Base-by-base conservation (phyloP, 2,888 invertebrate genomes). In the Cinara cedri region DNA sequence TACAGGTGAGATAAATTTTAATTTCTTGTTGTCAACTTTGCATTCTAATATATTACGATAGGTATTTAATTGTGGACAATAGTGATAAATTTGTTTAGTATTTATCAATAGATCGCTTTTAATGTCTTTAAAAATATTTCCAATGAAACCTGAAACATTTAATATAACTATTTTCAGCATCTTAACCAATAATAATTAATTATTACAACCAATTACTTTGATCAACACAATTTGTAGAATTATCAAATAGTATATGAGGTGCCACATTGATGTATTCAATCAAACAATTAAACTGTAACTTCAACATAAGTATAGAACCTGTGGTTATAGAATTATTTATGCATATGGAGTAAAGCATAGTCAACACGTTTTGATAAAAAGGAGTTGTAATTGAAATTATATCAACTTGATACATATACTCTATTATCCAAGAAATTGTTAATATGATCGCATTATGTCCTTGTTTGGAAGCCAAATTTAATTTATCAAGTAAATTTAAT, bases 371-470 rank as follows among this genome's bases (percentile, higher is more conserved):
- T 70, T 78, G 60, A 42, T 78, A 62, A 62, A 42, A 70, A 10
- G 57, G 60, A 21, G 70, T 78, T 60, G 78, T 62, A 24, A 78
- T 70, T 60, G 78, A 60, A 62, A 78, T 78, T n/a, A 51, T 19
- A 60, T 78, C 78, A n/a, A 78, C 78, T 78, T 78, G 78, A 46
- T 78, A 78, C n/a, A 78, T 62, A 21, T 70, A 78, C 24, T 78
- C 78, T 51, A 78, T 70, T 51, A 78, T 44, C 78, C 78, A 78
- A 8, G 49, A 60, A 11, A 57, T 60, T n/a, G 78, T 70, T 70
- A 78, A 70, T n/a, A 70, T 49, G 62, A 70, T 70, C 8, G 60
- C 26, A 16, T 42, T 42, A 24, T 51, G 57, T 42, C 78, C 70
- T 51, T 13, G 51, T 21, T 78, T 70, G 14, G 70, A 21, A 49